phyloP scores from a whole-genome alignment of 2,113 vertebrate species.

The Terrapene triunguis region DNA sequence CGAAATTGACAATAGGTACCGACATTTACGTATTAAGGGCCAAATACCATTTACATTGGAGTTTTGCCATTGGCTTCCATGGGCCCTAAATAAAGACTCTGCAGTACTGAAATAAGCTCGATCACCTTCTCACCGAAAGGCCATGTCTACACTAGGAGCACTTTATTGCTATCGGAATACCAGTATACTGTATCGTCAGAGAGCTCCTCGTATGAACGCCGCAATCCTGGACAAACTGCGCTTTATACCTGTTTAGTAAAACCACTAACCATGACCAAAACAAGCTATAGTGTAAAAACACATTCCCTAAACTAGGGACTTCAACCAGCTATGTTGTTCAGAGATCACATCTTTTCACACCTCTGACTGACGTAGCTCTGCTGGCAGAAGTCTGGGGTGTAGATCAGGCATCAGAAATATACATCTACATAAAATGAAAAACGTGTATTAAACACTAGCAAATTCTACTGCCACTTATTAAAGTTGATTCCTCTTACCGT shows the following conservation, averaged over 20 bases:
- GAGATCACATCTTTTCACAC: not conserved
- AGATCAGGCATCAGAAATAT: not conserved
- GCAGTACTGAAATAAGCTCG: not conserved
- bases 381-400: not conserved
- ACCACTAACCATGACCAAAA: not conserved
- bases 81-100: not conserved
- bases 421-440: not conserved
- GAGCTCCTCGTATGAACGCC: not conserved
- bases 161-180: not conserved
- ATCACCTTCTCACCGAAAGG: not conserved
- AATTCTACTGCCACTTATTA: not conserved
- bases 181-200: not conserved
- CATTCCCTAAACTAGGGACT: not conserved
- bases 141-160: not conserved
- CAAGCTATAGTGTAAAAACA: not conserved
- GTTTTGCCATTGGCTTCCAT: not conserved
- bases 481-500: not conserved
- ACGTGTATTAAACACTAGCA: not conserved
- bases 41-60: not conserved
- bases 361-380: not conserved
- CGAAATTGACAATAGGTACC: accelerated
- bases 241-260: not conserved
- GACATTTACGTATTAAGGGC: not conserved
- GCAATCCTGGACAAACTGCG: not conserved
- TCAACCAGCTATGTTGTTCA: not conserved